Evolutionary conservation across 2,888 invertebrate species (phyloP).

Genomic region (Argyra leucocephala): DNA sequence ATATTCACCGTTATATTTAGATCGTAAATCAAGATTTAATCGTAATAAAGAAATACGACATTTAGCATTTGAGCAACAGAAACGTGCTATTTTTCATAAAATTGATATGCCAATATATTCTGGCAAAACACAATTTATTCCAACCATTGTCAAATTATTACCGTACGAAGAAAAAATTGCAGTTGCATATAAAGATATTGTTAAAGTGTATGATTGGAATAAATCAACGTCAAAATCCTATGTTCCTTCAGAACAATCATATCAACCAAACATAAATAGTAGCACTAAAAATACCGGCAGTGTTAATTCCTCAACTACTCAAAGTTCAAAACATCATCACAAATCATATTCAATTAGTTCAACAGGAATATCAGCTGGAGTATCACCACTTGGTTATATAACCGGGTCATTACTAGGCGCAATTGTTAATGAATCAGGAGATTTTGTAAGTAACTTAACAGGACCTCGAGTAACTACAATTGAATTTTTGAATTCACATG

Average conservation of each 20-base stretch:
- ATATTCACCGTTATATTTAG: slow-evolving; percentile 46
- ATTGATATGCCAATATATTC: slow-evolving; percentile 78
- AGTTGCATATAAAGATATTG: slow-evolving; percentile 75
- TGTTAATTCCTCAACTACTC: slow-evolving; percentile 15
- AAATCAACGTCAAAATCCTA: slow-evolving; percentile 34
- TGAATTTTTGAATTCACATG: slow-evolving; percentile 80
- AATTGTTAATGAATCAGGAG: slow-evolving; percentile 14
- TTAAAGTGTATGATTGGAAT: slow-evolving; percentile 44
- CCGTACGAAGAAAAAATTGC: slow-evolving; percentile 84
- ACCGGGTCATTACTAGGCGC: not conserved
- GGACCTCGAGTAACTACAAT: slow-evolving; percentile 65
- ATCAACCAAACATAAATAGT: slow-evolving; percentile 14
- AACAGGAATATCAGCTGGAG: no score
- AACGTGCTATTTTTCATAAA: slow-evolving; percentile 49
- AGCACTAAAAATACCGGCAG: slow-evolving; percentile 1
- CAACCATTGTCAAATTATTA: slow-evolving; percentile 72
- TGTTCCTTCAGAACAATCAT: slow-evolving; percentile 26
- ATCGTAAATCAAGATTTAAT: slow-evolving; percentile 60
- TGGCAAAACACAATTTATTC: slow-evolving; percentile 66
- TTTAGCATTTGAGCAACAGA: slow-evolving; percentile 58
- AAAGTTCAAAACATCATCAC: slow-evolving; percentile 17
- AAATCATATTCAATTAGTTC: slow-evolving; percentile 11
- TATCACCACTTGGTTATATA: not conserved
- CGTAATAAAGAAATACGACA: slow-evolving; percentile 62
- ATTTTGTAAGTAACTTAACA: slow-evolving; percentile 21